Percentiles rank a stretch among this genome's conserved stretches.
Conservation (phyloP, 1,140 invertebrate species). For the Amphibalanus amphitrite region DNA sequence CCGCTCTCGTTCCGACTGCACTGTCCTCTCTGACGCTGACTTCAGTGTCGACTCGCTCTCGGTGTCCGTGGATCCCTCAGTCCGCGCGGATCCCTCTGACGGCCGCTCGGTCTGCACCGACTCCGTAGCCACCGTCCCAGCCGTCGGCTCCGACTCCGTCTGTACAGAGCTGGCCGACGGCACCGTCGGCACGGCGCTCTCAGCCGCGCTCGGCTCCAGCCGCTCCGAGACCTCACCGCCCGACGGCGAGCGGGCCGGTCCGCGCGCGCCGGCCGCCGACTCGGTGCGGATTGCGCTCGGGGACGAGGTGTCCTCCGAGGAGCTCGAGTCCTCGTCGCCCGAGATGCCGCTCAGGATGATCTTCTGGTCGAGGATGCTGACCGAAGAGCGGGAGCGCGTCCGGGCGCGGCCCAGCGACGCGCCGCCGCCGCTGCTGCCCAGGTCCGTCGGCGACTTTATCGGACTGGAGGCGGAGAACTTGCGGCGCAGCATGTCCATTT, state of each 20-base stretch:
- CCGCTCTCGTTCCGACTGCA: no score
- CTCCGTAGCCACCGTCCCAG: no score
- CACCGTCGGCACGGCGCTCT: background rate
- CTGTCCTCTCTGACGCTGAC: no score
- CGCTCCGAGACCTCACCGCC: background rate
- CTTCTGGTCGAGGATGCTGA: background rate
- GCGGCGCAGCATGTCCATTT: background rate
- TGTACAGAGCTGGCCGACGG: background rate
- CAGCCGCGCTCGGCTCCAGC: background rate
- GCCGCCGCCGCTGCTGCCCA: background rate
- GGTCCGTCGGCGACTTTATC: background rate
- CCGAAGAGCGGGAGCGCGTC: background rate
- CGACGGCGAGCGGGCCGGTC: background rate
- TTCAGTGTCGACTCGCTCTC: no score
- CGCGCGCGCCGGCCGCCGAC: background rate
- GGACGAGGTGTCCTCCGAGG: background rate
- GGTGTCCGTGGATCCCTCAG: no score
- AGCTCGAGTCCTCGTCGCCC: background rate
- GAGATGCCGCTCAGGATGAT: constrained; percentile 1
- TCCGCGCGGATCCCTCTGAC: no score
- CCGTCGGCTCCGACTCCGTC: no score
- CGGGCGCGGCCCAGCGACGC: background rate
- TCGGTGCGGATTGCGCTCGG: background rate
- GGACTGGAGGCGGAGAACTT: background rate
- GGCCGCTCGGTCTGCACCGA: no score